These are phyloP conservation scores for Calliphora vomitoria DNA, from an alignment of 2,888 invertebrate genomes.

Conservation along the genomic window DNA sequence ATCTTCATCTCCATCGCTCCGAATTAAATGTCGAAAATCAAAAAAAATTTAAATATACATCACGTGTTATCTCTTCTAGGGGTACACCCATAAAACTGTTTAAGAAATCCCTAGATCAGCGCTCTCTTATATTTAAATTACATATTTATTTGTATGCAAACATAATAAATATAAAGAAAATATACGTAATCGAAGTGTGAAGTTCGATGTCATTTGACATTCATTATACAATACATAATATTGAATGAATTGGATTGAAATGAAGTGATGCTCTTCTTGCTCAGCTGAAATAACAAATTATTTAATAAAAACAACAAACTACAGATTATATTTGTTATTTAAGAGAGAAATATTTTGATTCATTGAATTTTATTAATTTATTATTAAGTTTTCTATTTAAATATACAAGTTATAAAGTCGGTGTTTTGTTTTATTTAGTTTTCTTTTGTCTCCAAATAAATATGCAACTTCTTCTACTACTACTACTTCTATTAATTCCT, in stretches of 20 bases:
- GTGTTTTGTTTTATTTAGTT: background rate
- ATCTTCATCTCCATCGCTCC: too few species aligned
- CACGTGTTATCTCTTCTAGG: background rate
- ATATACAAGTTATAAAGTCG: background rate
- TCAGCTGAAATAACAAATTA: background rate
- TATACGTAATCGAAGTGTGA: conserved; percentile 41
- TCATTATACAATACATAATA: conserved; percentile 29
- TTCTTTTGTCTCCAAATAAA: background rate
- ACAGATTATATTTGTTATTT: background rate
- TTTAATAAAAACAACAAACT: too few species aligned
- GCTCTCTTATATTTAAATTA: background rate
- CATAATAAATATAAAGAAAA: background rate
- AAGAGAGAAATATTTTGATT: background rate
- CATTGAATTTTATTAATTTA: background rate
- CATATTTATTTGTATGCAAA: background rate
- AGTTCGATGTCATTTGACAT: conserved; percentile 59
- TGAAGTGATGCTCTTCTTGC: background rate
- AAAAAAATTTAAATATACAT: background rate
- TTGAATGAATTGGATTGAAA: background rate
- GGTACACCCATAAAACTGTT: background rate
- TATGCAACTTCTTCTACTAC: background rate
- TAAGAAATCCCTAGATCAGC: background rate
- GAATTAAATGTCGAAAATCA: too few species aligned
- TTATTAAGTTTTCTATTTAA: background rate
- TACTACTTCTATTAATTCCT: background rate